Evolutionary conservation across 2,888 invertebrate genomes (phyloP), one percentile per base, ranked within the genome.

Genomic region (Tromatobia lineatoria): DNA sequence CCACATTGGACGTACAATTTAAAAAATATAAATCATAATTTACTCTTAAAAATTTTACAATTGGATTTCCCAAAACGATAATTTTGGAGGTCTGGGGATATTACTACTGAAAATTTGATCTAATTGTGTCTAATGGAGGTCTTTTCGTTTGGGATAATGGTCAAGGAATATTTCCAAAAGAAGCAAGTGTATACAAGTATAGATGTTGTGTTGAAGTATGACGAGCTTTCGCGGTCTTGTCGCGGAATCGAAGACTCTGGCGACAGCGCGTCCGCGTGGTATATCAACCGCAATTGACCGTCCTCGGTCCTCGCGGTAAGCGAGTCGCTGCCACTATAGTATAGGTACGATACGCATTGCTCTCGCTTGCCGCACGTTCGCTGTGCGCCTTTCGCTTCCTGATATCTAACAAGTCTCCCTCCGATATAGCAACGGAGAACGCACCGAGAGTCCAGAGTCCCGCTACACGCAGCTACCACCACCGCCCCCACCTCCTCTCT

Each of bases 371-470:
- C 61, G 61, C 64, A 64, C 34, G 34, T 61, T 74, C 61, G 23
- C 23, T 47, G 47, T 8, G 45, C 59, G 61, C 74, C 74, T 74
- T 74, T 74, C 74, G 74, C 74, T 74, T 74, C 74, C 74, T 74
- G 74, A 74, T 74, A 64, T 74, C 74, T 74, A 74, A 74, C 74
- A 61, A 74, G 74, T 50, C 59, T 61, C 20, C 25, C 47, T 34
- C 15, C 50, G 64, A 50, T 50, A 75, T n/a, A 2, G 50, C 74
- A 42, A 74, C 61, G 29, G 52, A 61, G 64, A 64, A 64, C 64
- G n/a, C 64, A 38, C 4, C 47, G 42, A 45, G 70, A 18, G 61
- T 61, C 74, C 50, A 50, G 23, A 64, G 64, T 75, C 74, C 74
- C 74, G 74, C 74, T 75, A 75, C 64, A 47, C 47, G n/a, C 23